Evolutionary conservation across 2,888 invertebrate species (phyloP), one percentile per base, ranked within the genome.

Genomic region (Cryptus viduatorius): DNA sequence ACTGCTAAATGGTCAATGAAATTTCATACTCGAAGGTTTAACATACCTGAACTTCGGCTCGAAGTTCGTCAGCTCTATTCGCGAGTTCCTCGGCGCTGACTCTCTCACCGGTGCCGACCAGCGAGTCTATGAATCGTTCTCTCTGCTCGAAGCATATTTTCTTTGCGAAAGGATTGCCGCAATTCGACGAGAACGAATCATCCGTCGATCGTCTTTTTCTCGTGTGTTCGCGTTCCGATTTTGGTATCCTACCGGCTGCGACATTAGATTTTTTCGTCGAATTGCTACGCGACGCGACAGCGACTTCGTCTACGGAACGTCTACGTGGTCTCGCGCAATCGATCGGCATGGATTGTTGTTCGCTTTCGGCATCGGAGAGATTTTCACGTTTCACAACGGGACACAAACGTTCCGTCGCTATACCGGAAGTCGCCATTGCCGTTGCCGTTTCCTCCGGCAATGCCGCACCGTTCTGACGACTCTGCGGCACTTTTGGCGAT

Each of bases 401-500:
- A 42, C 83, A 56, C 31, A 83, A 71, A 64, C 69, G 83, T 31
- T 85, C 78, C 10, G 75, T 65, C 19, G 65, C 67, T n/a, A 67
- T 85, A 64, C 69, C 83, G 61, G 85, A 75, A 7, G 87, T 87
- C 42, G 86, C 88, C 31, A 90, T 77, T 2, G 91, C 89, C 3
- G 92, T 86, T 4, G 89, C 92, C 14, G 91, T 90, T 82, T 93
- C 93, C 78, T 92, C 93, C 37, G 93, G 92, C 53, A 93, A 87
- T 1, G 93, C 92, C 0, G 93, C 92, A 3, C 93, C 93, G 84
- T 93, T 93, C 69, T 93, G 93, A 76, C 92, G 93, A 82, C 88
- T 93, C 76, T 93, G 93, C 2, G 93, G 92, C 24, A 93, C 91
- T 83, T 92, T 92, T 8, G 92, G 90, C 61, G 92, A 92, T 31